Conservation (phyloP, 64 coral and sea anemone genomes). For the Montipora efflorescens region DNA sequence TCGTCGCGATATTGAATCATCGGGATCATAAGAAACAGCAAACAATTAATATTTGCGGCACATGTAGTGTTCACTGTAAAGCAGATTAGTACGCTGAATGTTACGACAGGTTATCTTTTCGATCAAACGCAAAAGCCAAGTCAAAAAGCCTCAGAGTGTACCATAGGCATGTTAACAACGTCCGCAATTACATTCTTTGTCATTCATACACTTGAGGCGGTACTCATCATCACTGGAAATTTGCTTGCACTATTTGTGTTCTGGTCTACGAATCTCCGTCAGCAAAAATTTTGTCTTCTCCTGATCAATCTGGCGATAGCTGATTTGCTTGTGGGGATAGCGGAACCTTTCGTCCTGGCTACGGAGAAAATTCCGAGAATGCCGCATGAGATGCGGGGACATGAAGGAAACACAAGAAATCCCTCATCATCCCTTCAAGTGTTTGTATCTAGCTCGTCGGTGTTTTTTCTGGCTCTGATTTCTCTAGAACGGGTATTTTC, state of each 20-base stretch:
- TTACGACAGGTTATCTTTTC: no score
- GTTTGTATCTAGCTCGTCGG: neutral
- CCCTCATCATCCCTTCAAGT: neutral
- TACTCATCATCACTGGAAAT: neutral
- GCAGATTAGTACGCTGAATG: no score
- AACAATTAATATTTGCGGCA: no score
- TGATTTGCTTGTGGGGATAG: conserved; percentile 8
- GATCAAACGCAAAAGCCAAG: no score
- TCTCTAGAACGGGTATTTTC: neutral
- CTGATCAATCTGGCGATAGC: neutral
- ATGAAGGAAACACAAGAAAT: no score
- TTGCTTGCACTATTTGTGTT: conserved; percentile 7
- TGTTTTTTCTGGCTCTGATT: conserved; percentile 8
- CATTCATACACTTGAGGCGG: neutral
- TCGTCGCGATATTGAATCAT: no score
- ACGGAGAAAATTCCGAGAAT: neutral
- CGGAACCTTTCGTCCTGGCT: neutral
- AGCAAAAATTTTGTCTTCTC: neutral
- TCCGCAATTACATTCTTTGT: neutral
- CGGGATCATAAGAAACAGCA: no score
- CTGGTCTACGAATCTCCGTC: neutral
- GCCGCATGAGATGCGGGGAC: neutral
- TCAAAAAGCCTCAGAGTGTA: no score
- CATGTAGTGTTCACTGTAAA: no score
- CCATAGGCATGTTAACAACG: no score